A percentile compares a stretch with the other conserved stretches of the same genome.
Evolutionary conservation across 2,888 invertebrate species (phyloP).

Genomic region (Agriopis aurantiaria): DNA sequence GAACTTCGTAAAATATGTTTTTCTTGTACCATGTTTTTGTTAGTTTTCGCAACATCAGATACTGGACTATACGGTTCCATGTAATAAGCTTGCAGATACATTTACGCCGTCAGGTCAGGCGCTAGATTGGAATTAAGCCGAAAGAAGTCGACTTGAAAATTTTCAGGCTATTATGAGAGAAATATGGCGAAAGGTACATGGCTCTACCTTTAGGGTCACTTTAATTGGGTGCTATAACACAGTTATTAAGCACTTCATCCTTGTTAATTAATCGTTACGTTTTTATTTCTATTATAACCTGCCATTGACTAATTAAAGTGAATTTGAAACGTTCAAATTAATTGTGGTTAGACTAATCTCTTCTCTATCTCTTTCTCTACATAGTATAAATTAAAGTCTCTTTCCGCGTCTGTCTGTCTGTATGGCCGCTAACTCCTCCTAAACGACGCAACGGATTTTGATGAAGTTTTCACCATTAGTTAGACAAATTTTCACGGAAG

Average conservation of each 20-base stretch:
- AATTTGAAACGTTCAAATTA: background rate
- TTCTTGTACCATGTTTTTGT: too few relatives aligned
- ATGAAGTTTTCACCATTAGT: too few relatives aligned
- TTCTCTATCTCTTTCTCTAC: too few relatives aligned
- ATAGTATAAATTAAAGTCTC: too few relatives aligned
- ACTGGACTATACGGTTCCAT: slow-evolving; percentile 10
- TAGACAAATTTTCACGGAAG: too few relatives aligned
- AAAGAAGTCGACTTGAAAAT: slow-evolving; percentile 47
- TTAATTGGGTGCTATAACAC: slow-evolving; percentile 27
- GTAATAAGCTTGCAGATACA: slow-evolving; percentile 40
- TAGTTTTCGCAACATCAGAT: slow-evolving; percentile 7
- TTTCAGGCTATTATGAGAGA: slow-evolving; percentile 33
- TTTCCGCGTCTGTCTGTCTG: too few relatives aligned
- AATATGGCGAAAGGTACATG: slow-evolving; percentile 31
- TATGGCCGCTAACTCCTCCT: too few relatives aligned
- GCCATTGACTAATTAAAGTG: background rate
- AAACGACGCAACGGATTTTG: too few relatives aligned
- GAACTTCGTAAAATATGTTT: too few relatives aligned
- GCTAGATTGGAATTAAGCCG: slow-evolving; percentile 45
- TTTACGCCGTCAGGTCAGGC: slow-evolving; percentile 41
- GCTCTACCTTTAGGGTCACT: slow-evolving; percentile 26
- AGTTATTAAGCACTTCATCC: slow-evolving; percentile 21
- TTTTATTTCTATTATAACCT: slow-evolving; percentile 9
- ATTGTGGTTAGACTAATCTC: too few relatives aligned
- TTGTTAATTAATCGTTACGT: slow-evolving; percentile 17